Evolutionary conservation across 2,888 invertebrate species (phyloP).

Genomic region (Andrena flavipes): DNA sequence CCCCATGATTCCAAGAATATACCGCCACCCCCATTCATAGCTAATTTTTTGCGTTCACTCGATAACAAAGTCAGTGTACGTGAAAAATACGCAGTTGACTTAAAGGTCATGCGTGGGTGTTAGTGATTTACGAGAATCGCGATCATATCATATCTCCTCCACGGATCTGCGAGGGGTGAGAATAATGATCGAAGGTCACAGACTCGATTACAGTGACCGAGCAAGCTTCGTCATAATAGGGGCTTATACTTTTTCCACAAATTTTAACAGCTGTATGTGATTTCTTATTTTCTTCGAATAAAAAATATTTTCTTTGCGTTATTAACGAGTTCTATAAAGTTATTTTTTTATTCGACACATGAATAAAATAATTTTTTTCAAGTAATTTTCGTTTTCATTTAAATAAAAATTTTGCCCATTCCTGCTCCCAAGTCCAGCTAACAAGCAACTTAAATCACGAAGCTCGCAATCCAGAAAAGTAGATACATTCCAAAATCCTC

Average conservation of each 20-base stretch:
- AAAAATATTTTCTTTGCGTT: no score
- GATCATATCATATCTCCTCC: not conserved
- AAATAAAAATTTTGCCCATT: no score
- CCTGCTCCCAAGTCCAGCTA: no score
- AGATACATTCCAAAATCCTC: not conserved
- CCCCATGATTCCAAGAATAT: not conserved
- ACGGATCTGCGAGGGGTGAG: not conserved
- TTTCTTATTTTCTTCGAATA: no score
- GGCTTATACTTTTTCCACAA: no score
- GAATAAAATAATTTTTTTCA: no score
- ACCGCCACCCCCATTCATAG: not conserved
- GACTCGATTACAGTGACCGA: not conserved
- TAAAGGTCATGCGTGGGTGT: not conserved
- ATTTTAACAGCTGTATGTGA: not conserved
- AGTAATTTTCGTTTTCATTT: no score
- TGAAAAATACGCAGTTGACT: not conserved
- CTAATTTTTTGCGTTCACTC: not conserved
- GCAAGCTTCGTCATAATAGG: no score
- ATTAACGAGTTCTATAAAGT: no score
- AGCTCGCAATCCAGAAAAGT: conserved; percentile 1
- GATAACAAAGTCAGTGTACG: not conserved
- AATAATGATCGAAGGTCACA: not conserved
- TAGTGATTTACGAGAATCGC: conserved; percentile 4
- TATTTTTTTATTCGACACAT: no score
- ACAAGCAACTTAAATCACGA: conserved; percentile 2